phyloP scores from a whole-genome alignment of 2,888 invertebrate genomes.

The Pammene aurita region DNA sequence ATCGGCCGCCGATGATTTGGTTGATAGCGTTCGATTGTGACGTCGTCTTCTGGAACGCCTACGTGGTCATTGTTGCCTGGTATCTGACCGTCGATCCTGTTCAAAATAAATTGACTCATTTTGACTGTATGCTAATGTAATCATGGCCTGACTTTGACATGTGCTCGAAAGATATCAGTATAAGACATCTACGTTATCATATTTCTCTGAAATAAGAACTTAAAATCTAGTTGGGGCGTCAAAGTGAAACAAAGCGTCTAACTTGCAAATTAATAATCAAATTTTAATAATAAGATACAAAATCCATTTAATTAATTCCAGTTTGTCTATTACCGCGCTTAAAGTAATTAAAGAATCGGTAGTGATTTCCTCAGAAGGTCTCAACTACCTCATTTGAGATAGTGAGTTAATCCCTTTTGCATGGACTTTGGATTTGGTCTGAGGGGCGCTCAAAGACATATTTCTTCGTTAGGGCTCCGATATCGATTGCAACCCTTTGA shows the following conservation, averaged over 20 bases:
- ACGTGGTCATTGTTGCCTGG: constrained; percentile 38
- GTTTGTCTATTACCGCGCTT: constrained; percentile 41
- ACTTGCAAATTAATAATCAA: constrained; percentile 23
- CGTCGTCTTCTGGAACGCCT: constrained; percentile 35
- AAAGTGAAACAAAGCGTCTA: constrained; percentile 13
- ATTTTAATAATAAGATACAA: constrained; percentile 35
- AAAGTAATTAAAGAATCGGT: constrained; percentile 41
- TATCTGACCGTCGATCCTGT: constrained; percentile 16
- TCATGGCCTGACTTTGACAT: background rate
- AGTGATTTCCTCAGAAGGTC: constrained; percentile 19
- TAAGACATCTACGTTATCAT: background rate
- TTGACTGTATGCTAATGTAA: constrained; percentile 17
- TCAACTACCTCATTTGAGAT: background rate
- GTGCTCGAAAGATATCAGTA: constrained; percentile 4
- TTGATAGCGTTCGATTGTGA: constrained; percentile 60
- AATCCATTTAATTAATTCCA: constrained; percentile 39
- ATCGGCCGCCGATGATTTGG: constrained; percentile 60
- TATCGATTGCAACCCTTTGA: constrained; percentile 55
- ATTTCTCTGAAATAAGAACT: background rate
- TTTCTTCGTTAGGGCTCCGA: constrained; percentile 52
- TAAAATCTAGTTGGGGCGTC: constrained; percentile 1
- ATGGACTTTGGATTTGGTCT: constrained; percentile 6
- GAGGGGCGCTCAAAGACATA: constrained; percentile 57
- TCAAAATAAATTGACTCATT: constrained; percentile 29
- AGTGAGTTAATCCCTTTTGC: background rate